Evolutionary conservation across 2,888 invertebrate species (phyloP), one percentile per base, ranked within the genome.

Genomic region (Aspidiotus rigidus): DNA sequence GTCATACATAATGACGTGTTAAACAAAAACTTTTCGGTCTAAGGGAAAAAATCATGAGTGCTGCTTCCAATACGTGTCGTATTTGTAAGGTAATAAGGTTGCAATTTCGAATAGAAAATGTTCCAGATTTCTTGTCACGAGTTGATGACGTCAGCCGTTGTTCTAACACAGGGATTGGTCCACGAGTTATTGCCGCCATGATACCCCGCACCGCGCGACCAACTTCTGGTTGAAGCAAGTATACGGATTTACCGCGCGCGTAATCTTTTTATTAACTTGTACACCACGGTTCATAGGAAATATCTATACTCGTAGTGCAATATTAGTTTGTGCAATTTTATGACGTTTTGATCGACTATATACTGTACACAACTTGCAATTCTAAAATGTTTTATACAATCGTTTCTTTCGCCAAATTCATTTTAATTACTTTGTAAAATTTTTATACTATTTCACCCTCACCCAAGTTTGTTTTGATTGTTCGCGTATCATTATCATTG

Each of bases 281-380:
- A 57, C 67, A 7, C 42, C 66, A 66, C 59, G 66, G 67, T 67
- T 67, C 67, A 67, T 67, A 67, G 67, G 60, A 67, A 67, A 67
- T 67, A 67, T 67, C 60, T 67, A 67, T 67, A 67, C 67, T 67
- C 67, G 28, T 5, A 67, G 67, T 67, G 67, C 67, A 67, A 67
- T 67, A 67, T 67, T 67, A 67, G 67, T 67, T 67, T 67, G 67
- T 67, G 67, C 67, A 67, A 67, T 67, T 67, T 67, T 67, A 67
- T 67, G 67, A 67, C 67, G 67, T 59, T 66, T 66, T 66, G 64
- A 66, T 66, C 67, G 67, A 67, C 67, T 10, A 59, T 39, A 59
- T 67, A 44, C 60, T 67, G 28, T 28, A 28, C 5, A 28, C 28
- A 28, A 28, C 28, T 28, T 28, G 5, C 28, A 28, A 28, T 28